Evolutionary conservation across 2,888 invertebrate genomes (phyloP).

Genomic region (Gastracanthus pulcherrimus): DNA sequence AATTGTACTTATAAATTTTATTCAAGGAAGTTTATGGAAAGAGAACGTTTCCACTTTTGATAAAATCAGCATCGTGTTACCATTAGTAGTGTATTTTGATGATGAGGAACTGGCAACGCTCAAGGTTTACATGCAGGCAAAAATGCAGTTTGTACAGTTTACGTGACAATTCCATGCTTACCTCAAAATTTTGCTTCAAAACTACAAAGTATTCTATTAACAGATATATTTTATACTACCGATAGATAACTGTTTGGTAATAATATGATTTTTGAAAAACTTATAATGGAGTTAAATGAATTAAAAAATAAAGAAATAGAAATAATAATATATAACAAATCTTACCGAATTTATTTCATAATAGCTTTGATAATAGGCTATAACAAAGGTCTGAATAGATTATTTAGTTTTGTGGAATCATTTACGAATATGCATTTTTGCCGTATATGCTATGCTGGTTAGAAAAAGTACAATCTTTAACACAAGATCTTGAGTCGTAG

Average conservation of each 20-base stretch:
- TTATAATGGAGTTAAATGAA: background rate
- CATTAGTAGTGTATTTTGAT: slow-evolving; percentile 30
- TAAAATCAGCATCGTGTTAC: slow-evolving; percentile 47
- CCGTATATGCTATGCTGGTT: background rate
- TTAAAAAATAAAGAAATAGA: background rate
- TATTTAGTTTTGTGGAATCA: background rate
- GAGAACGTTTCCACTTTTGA: background rate
- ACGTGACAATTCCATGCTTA: too few species aligned
- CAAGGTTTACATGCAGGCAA: too few species aligned
- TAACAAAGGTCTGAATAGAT: background rate
- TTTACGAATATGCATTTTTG: background rate
- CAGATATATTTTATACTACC: background rate
- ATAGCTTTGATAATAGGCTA: background rate
- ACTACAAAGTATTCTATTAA: too few species aligned
- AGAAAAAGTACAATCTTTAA: background rate
- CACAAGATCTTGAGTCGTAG: too few species aligned
- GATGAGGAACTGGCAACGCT: too few species aligned
- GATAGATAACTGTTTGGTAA: background rate
- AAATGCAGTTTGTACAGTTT: too few species aligned
- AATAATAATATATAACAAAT: background rate
- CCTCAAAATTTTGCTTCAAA: too few species aligned
- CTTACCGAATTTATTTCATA: background rate
- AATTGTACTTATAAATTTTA: background rate
- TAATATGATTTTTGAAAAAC: background rate
- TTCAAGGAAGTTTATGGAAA: too few species aligned